These are phyloP conservation scores for Pseudococcus jackbeardsleyi DNA, from an alignment of 2,888 invertebrate genomes.

Conservation along the genomic window DNA sequence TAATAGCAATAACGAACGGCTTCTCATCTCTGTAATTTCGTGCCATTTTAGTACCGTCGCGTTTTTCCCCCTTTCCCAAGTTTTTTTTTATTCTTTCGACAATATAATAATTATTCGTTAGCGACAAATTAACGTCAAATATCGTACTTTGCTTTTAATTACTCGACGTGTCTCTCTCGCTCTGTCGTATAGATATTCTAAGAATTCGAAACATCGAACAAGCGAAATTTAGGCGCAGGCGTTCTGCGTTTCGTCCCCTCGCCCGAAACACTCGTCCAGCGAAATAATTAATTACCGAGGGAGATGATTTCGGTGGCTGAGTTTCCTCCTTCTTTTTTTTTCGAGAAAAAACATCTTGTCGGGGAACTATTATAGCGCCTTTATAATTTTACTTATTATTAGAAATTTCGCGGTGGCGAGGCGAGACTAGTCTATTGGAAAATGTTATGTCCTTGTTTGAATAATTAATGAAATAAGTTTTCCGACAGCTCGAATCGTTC, in stretches of 20 bases:
- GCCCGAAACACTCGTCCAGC: no score
- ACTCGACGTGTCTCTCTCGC: neutral
- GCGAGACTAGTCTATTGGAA: conserved; percentile 26
- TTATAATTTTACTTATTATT: conserved; percentile 19
- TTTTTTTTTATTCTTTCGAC: conserved; percentile 54
- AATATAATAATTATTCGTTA: conserved; percentile 62
- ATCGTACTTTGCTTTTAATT: conserved; percentile 58
- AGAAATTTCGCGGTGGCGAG: neutral
- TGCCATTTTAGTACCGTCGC: conserved; percentile 25
- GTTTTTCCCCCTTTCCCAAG: neutral
- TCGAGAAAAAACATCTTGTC: neutral
- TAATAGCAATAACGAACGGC: conserved; percentile 42
- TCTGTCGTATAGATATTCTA: neutral
- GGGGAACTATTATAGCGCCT: conserved; percentile 8
- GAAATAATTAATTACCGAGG: conserved; percentile 36
- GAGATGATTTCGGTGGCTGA: conserved; percentile 2
- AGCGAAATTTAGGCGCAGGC: neutral
- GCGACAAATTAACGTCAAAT: conserved; percentile 63
- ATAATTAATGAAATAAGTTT: conserved; percentile 44
- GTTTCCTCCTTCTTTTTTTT: neutral
- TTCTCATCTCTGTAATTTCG: conserved; percentile 46
- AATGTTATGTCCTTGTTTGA: conserved; percentile 23
- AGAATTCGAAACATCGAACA: neutral
- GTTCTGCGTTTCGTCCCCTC: no score
- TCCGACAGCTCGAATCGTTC: neutral